phyloP scores from a whole-genome alignment of 2,113 vertebrate genomes.

The Hyperoodon ampullatus region DNA sequence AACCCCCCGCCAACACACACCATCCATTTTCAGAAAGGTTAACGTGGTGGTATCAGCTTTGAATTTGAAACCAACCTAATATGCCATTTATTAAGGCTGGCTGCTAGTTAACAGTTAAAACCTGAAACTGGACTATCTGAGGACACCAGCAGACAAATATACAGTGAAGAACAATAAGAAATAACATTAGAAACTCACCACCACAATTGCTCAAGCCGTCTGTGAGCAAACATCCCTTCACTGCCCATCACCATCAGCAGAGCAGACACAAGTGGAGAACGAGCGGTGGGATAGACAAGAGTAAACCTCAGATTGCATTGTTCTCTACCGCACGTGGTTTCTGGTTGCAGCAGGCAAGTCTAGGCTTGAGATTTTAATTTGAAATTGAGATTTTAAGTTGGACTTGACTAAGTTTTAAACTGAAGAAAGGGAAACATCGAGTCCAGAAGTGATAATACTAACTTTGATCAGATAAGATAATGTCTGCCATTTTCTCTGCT shows the following conservation, averaged over 20 bases:
- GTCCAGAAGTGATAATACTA: background rate
- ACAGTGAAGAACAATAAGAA: background rate
- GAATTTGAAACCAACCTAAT: background rate
- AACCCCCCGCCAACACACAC: accelerated
- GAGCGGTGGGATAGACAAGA: accelerated
- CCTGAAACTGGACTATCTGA: background rate
- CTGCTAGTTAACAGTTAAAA: background rate
- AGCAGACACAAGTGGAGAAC: background rate
- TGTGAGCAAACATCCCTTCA: background rate
- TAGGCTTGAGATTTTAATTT: background rate
- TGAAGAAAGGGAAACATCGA: background rate
- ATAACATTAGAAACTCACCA: background rate
- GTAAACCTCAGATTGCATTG: too few species aligned
- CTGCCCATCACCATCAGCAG: background rate
- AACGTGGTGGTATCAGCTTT: background rate
- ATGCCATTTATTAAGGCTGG: background rate
- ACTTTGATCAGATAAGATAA: background rate
- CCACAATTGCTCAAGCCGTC: background rate
- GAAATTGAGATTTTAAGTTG: background rate
- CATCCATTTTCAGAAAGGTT: background rate
- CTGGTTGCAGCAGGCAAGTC: background rate
- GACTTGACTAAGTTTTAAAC: background rate
- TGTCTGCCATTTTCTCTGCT: background rate
- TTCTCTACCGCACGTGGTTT: background rate
- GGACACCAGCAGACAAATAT: background rate